Percentiles rank a stretch among this genome's conserved stretches.
These are phyloP conservation scores for Ptychochromis oligacanthus DNA, from an alignment of 2,113 vertebrate species.

Conservation along the genomic window DNA sequence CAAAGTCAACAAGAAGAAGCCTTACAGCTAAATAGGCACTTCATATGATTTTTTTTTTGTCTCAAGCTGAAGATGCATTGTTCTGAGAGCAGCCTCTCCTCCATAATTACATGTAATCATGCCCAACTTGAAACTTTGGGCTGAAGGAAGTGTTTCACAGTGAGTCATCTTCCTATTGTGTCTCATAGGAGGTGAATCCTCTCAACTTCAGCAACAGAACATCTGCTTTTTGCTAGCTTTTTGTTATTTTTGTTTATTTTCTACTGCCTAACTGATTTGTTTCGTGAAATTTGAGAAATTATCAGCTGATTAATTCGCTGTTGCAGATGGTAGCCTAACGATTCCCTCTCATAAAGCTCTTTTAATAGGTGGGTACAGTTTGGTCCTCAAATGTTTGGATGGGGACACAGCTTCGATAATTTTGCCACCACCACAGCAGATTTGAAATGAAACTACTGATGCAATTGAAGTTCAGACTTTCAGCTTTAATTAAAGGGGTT, in stretches of 20 bases:
- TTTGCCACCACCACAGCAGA: neutral
- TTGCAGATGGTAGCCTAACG: neutral
- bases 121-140: conserved; percentile 19
- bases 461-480: neutral
- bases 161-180: conserved; percentile 24
- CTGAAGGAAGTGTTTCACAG: neutral
- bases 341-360: neutral
- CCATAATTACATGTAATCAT: conserved; percentile 49
- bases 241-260: neutral
- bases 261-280: neutral
- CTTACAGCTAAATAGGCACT: neutral
- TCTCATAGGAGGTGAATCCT: neutral
- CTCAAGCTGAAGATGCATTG: conserved; percentile 24
- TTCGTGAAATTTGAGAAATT: neutral
- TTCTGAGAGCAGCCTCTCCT: conserved; percentile 32
- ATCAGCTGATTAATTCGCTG: neutral
- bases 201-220: neutral
- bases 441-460: neutral
- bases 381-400: neutral
- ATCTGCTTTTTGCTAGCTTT: neutral
- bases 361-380: neutral
- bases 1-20: conserved; percentile 20
- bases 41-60: neutral
- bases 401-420: neutral
- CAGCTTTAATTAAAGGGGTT: too few species aligned